Evolutionary conservation across 2,113 vertebrate genomes (phyloP), one percentile per base, ranked within the genome.

Genomic region (Eptesicus fuscus): DNA sequence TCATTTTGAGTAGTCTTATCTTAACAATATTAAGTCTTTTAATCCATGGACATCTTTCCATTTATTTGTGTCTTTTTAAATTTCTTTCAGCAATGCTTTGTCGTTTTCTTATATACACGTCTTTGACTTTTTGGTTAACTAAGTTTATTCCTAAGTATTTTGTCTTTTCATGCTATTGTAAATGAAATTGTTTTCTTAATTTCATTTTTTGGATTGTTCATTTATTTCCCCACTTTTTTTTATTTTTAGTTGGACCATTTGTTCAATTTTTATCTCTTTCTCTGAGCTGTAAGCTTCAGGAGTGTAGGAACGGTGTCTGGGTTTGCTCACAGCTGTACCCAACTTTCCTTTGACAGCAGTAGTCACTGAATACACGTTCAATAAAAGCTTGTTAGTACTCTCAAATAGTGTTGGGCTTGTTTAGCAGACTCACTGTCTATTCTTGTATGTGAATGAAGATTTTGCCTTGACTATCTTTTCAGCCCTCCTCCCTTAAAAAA

Each of bases 391-490:
- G 42, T 20, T 82, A 90, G 67, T 2, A 51, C 82, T 95, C 32
- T 93, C 47, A 69, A 74, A 67, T 25, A 67, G 35, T 74, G 4
- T 91, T 11, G 28, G 86, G 17, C 53, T 86, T 42, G 61, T n/a
- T 78, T 78, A 79, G 18, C 83, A 83, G 70, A 88, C 37, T 51
- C 13, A 12, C 59, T 87, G 1, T 76, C 30, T 79, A 1, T 70
- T 94, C 11, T 83, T 86, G 11, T 25, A 44, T 70, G 22, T 56
- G 56, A 84, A 79, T 13, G 14, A 95, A 79, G 40, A 73, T 32
- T 90, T 92, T 76, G 30, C 61, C 20, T 74, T 91, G 53, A 67
- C 51, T 89, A n/a, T 79, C 10, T 93, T 91, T 93, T 91, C 53
- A 83, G 9, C 16, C 16, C 17, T 11, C 44, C 23, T 42, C 59